Evolutionary conservation across 2,888 invertebrate species (phyloP).

Genomic region (Tolmerus cingulatus): DNA sequence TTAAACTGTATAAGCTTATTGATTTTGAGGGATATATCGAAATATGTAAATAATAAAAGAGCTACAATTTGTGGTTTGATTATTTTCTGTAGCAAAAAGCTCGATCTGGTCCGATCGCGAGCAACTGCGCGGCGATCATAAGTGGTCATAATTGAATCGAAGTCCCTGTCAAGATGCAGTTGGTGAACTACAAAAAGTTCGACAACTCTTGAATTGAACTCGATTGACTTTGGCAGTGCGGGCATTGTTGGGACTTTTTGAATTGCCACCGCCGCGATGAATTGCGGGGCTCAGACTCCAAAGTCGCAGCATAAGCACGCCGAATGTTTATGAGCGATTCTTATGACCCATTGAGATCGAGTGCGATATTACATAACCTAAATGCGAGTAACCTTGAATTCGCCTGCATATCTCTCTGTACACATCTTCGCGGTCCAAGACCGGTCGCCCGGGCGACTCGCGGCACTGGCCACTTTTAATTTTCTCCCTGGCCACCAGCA

Average conservation of each 20-base stretch:
- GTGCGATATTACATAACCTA: conserved; percentile 43
- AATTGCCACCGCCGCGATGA: background rate
- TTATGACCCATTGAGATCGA: conserved; percentile 41
- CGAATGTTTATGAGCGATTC: conserved; percentile 37
- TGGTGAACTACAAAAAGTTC: conserved; percentile 36
- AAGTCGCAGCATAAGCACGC: background rate
- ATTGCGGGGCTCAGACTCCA: background rate
- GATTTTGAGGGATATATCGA: too few species aligned
- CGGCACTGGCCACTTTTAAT: conserved; percentile 13
- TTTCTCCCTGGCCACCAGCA: background rate
- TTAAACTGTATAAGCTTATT: too few species aligned
- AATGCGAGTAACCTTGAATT: conserved; percentile 45
- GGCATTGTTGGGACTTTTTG: conserved; percentile 16
- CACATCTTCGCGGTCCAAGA: conserved; percentile 32
- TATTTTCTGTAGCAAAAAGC: background rate
- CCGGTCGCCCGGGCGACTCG: background rate
- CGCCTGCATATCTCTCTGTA: conserved; percentile 37
- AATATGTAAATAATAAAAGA: too few species aligned
- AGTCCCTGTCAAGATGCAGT: conserved; percentile 5
- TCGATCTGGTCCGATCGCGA: background rate
- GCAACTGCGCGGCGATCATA: background rate
- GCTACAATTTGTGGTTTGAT: background rate
- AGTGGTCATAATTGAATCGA: background rate
- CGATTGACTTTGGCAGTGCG: conserved; percentile 6
- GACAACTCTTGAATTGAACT: conserved; percentile 30